Evolutionary conservation across 2,888 invertebrate species (phyloP), one percentile per base, ranked within the genome.

Genomic region (Platerodrilus igneus): DNA sequence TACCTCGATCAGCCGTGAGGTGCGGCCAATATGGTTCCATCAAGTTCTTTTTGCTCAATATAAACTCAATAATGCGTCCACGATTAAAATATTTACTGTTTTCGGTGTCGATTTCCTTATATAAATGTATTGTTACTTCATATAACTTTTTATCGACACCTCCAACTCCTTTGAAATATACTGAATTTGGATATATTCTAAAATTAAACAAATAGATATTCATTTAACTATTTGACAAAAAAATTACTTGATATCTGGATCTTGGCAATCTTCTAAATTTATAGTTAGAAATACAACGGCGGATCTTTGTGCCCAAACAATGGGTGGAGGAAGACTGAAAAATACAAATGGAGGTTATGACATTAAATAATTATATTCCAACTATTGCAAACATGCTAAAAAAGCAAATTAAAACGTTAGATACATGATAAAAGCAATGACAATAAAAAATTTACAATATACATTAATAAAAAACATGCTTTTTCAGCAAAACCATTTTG

Each of bases 271-370:
- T 75, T 93, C 94, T 60, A 95, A 76, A 70, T 87, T 88, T 66
- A 96, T 83, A 52, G 92, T 94, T 56, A 97, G 76, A 64, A 82
- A 90, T 48, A 96, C 69, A 57, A 86, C 73, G 59, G 82, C 79
- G 58, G 79, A 81, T 60, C 91, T 78, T 69, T 96, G 95, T 39
- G 95, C 95, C 96, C 96, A 96, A 70, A 87, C 78, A 55, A 94
- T 86, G 48, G 87, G 79, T 47, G 95, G 93, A 60, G 87, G 85
- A 56, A 70, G 68, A 64, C 76, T 68, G 62, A 77, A 79, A 58
- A 47, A 72, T 68, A 57, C 58, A 68, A 58, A 59, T 32, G 48
- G 49, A 58, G 55, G 58, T 60, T 57, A 55, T 41, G 49, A 38
- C 21, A 18, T 26, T 25, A 10, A 6, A 10, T 17, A 10, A 15